phyloP scores from a whole-genome alignment of 92 coral and sea anemone genomes.

The Micromussa lordhowensis region DNA sequence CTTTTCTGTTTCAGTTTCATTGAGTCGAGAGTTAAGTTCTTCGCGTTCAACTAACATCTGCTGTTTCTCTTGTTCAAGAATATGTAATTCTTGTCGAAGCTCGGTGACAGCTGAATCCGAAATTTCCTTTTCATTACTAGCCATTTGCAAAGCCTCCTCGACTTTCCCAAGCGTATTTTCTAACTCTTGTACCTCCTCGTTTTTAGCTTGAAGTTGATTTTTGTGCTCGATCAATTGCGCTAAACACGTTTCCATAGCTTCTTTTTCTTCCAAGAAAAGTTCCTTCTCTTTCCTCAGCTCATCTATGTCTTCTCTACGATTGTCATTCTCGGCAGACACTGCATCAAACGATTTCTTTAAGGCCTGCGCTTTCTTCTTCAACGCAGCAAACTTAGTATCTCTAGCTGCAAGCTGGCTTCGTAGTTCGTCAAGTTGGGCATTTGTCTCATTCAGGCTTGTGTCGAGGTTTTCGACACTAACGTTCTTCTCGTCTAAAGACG shows the following conservation, averaged over 20 bases:
- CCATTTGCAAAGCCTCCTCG: conserved; percentile 16
- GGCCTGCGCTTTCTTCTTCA: conserved; percentile 78
- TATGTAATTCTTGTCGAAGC: conserved; percentile 13
- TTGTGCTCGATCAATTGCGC: conserved; percentile 56
- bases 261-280: conserved; percentile 43
- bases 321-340: conserved; percentile 71
- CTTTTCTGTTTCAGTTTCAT: conserved; percentile 22
- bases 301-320: conserved; percentile 60
- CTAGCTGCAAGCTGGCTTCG: conserved; percentile 67
- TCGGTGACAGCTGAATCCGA: conserved; percentile 2
- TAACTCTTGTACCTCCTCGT: conserved; percentile 47
- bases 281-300: conserved; percentile 53
- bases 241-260: conserved; percentile 41
- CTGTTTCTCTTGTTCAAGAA: neutral
- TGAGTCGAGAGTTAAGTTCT: conserved; percentile 47
- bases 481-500: conserved; percentile 66
- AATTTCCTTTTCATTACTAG: neutral
- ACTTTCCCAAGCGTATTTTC: conserved; percentile 18
- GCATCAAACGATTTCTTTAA: conserved; percentile 72
- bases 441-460: conserved; percentile 71
- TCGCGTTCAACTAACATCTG: conserved; percentile 33
- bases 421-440: conserved; percentile 61
- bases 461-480: conserved; percentile 64
- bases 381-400: conserved; percentile 60
- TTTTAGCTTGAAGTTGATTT: conserved; percentile 55